Conservation (phyloP, 2,113 vertebrate genomes). For the Pteruthius melanotis region DNA sequence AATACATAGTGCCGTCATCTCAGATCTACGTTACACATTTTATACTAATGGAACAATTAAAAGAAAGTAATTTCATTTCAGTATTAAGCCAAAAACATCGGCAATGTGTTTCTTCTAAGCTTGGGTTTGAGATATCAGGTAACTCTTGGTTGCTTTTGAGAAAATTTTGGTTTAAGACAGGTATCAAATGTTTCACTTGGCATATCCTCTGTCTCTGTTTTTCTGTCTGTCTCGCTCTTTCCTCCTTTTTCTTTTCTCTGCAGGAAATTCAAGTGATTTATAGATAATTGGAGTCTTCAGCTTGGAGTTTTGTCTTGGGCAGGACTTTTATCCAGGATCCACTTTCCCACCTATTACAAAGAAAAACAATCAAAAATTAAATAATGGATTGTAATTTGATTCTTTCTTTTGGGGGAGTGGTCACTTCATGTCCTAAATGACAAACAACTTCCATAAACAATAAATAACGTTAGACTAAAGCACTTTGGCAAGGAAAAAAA, state of each 20-base stretch:
- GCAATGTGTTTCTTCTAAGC: background rate
- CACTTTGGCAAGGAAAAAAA: conserved; percentile 6
- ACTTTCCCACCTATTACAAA: conserved; percentile 78
- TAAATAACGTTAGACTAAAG: conserved; percentile 60
- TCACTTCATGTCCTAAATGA: conserved; percentile 69
- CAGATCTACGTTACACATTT: background rate
- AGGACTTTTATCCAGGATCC: conserved; percentile 76
- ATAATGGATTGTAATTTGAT: conserved; percentile 74
- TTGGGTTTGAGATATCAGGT: background rate
- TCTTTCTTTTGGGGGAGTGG: conserved; percentile 73
- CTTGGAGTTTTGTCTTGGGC: conserved; percentile 59
- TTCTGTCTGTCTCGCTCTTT: conserved; percentile 26
- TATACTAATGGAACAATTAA: background rate
- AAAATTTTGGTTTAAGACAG: conserved; percentile 34
- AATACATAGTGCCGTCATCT: background rate
- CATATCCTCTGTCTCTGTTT: conserved; percentile 28
- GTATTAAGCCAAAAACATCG: background rate
- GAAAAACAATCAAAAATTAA: conserved; percentile 78
- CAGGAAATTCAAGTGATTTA: conserved; percentile 78
- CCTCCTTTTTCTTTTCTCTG: conserved; percentile 53
- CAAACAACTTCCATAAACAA: conserved; percentile 73
- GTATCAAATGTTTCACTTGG: conserved; percentile 59
- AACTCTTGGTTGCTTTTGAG: background rate
- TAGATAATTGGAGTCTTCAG: conserved; percentile 75
- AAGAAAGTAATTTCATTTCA: background rate